Conservation (phyloP, 2,888 invertebrate genomes). For the Cryptus viduatorius region DNA sequence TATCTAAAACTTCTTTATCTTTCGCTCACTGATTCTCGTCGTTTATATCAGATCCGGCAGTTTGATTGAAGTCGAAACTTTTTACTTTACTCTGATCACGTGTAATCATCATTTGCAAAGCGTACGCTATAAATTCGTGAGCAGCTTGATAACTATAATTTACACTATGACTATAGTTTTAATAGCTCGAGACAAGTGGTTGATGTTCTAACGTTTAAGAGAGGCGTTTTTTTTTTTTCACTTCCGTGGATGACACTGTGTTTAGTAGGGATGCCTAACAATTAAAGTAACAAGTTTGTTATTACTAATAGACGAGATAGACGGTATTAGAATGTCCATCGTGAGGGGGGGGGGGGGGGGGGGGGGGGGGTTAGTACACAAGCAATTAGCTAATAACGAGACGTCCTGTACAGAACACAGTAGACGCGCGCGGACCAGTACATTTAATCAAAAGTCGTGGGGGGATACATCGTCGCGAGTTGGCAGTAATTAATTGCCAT, state of each 20-base stretch:
- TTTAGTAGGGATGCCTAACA: background rate
- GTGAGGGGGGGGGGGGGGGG: conserved; percentile 25
- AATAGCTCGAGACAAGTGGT: background rate
- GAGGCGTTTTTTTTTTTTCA: background rate
- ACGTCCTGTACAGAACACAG: conserved; percentile 45
- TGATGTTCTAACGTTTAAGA: background rate
- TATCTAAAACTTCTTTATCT: background rate
- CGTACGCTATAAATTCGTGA: no score
- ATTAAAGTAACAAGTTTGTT: conserved; percentile 39
- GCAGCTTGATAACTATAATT: no score
- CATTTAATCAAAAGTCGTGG: conserved; percentile 70
- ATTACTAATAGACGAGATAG: conserved; percentile 40
- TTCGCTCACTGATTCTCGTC: conserved; percentile 37
- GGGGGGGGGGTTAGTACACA: no score
- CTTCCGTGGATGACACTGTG: background rate
- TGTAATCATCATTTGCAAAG: no score
- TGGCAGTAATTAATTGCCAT: conserved; percentile 79
- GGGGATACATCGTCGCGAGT: conserved; percentile 65
- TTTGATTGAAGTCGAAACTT: background rate
- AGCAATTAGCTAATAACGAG: conserved; percentile 67
- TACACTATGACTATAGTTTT: no score
- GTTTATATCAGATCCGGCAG: background rate
- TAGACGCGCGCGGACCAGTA: conserved; percentile 37
- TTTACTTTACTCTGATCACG: background rate
- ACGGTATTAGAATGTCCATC: conserved; percentile 61